phyloP scores from a whole-genome alignment of 2,888 invertebrate species.

The Dryomyza anilis region DNA sequence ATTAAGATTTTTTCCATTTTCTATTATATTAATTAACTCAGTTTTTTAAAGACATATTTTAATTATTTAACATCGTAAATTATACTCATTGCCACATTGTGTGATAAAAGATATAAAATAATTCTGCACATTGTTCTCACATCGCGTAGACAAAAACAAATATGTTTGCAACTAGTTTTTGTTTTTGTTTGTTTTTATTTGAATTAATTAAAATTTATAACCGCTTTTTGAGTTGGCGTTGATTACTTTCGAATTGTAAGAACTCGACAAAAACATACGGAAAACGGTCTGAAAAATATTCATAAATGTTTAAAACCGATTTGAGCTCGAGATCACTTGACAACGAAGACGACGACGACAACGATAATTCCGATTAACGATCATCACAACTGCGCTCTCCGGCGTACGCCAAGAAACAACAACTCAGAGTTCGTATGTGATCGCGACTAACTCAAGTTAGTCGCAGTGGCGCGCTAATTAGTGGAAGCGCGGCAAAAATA shows the following conservation, averaged over 20 bases:
- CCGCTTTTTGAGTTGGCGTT: constrained; percentile 7
- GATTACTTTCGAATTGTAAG: background rate
- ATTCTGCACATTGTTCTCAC: no score
- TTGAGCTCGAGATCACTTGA: no score
- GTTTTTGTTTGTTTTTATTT: background rate
- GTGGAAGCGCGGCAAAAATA: background rate
- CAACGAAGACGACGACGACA: background rate
- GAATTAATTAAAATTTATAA: background rate
- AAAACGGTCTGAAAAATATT: background rate
- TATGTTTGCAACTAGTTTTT: background rate
- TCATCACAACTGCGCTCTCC: constrained; percentile 20
- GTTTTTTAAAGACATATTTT: no score
- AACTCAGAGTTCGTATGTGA: constrained; percentile 14
- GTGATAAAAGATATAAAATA: no score
- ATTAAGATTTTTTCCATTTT: no score
- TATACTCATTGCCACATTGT: no score
- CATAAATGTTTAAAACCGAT: background rate
- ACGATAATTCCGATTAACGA: constrained; percentile 2
- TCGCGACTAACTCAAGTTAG: constrained; percentile 25
- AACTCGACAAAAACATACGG: background rate
- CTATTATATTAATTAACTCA: no score
- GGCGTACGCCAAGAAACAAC: constrained; percentile 25
- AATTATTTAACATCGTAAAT: no score
- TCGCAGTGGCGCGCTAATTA: constrained; percentile 20
- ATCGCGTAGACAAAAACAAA: no score